Base-by-base conservation (phyloP, 2,113 vertebrate species). In the Dicerorhinus sumatrensis region DNA sequence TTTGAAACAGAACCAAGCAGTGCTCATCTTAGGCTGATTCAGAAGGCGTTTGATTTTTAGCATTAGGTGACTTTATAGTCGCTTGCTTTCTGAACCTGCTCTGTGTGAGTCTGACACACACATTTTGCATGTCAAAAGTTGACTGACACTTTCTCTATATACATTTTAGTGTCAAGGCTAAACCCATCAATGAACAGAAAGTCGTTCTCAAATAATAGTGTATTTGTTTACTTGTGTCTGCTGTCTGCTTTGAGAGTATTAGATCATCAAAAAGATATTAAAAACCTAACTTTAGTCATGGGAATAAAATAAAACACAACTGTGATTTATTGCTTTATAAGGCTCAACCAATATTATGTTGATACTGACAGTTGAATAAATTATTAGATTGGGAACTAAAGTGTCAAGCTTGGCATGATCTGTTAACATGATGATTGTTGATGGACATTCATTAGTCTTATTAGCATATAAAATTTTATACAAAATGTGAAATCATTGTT, bases 131-230 rank as follows among this genome's bases (percentile, higher is more conserved):
- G 88, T 96, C 70, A 94, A 67, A 95, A 88, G 72, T 94, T 94
- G 90, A 85, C 58, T 88, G 88, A 96, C 75, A 96, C 72, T 81
- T 87, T 96, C 70, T 79, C 51, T 70, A 31, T 69, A 82, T 80
- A 94, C 84, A 89, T 97, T 94, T 95, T 97, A 48, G 75, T 90
- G 83, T 95, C 81, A 96, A 95, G 65, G 84, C 54, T 94, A 92
- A 96, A 92, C 16, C 93, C 83, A 89, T 93, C 95, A 95, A 62
- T 89, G 81, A 89, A 73, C 33, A 94, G 31, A 51, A 93, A 86
- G 60, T 89, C 67, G 93, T 70, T 89, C 79, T 97, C 56, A 69
- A 58, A 83, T 93, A 70, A 67, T 56, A 62, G 21, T 85, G 5
- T 87, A 56, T 91, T 94, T 88, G 54, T 96, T 97, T 92, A 56